Percentiles rank a stretch among this genome's conserved stretches.
Evolutionary conservation across 2,888 invertebrate genomes (phyloP).

Genomic region (Callosobruchus maculatus): DNA sequence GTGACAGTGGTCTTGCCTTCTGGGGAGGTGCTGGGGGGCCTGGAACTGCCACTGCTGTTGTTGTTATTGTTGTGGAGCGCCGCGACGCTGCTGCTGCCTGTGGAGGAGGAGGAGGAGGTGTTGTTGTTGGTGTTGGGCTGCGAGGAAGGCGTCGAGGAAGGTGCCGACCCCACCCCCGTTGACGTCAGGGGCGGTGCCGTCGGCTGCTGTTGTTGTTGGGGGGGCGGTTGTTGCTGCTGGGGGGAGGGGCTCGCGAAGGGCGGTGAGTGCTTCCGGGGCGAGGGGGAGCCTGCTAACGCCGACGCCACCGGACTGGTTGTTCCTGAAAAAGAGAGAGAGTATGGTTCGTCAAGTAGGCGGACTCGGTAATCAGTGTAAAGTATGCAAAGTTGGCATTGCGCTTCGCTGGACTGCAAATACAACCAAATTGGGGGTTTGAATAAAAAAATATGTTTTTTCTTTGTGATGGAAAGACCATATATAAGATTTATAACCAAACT

Average conservation of each 20-base stretch:
- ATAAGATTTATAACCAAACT: too few relatives aligned
- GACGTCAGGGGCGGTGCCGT: constrained; percentile 80
- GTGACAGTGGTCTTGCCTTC: not conserved
- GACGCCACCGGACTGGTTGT: constrained; percentile 87
- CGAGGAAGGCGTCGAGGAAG: constrained; percentile 77
- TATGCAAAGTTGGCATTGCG: too few relatives aligned
- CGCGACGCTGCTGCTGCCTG: constrained; percentile 58
- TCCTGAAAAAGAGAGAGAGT: constrained; percentile 16
- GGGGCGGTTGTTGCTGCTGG: constrained; percentile 65
- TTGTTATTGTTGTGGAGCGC: constrained; percentile 53
- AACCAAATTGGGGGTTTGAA: too few relatives aligned
- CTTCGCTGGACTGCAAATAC: too few relatives aligned
- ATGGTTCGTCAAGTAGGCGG: constrained; percentile 20
- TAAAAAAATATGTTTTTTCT: too few relatives aligned
- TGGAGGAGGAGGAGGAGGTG: constrained; percentile 52
- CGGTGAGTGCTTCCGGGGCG: constrained; percentile 76
- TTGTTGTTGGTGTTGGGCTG: constrained; percentile 56
- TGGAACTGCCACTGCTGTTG: constrained; percentile 52
- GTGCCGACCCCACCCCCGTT: constrained; percentile 76
- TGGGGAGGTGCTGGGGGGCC: constrained; percentile 61
- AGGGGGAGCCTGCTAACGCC: constrained; percentile 80
- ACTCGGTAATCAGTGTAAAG: too few relatives aligned
- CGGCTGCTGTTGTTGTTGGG: constrained; percentile 56
- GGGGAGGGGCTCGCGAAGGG: constrained; percentile 79
- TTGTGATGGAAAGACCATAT: too few relatives aligned